Conservation (phyloP, 1,140 invertebrate genomes). For the Papilio dardanus region DNA sequence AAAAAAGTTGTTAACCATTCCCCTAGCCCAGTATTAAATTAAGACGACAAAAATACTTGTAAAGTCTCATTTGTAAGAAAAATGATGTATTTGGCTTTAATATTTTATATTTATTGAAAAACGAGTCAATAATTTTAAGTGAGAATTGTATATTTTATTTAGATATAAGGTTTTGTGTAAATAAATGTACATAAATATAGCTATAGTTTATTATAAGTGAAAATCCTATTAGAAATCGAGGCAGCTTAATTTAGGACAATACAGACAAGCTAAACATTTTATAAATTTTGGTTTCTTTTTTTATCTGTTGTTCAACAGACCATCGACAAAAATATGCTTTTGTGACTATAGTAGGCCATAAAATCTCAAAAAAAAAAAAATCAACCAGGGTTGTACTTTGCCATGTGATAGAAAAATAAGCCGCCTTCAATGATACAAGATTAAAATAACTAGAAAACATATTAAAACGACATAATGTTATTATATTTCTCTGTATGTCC, state of each 20-base stretch:
- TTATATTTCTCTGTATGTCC: constrained; percentile 28
- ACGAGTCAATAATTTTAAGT: constrained; percentile 79
- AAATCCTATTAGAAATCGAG: constrained; percentile 32
- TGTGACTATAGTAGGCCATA: not conserved
- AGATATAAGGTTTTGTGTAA: constrained; percentile 61
- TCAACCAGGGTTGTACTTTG: constrained; percentile 19
- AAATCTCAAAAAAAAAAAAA: not conserved
- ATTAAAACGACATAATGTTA: constrained; percentile 36
- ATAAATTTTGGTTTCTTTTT: not conserved
- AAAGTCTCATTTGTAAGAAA: constrained; percentile 52
- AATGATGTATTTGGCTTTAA: constrained; percentile 76
- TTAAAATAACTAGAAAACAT: constrained; percentile 39
- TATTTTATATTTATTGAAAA: constrained; percentile 76
- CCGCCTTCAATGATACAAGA: constrained; percentile 34
- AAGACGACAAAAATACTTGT: constrained; percentile 44
- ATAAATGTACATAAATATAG: constrained; percentile 46
- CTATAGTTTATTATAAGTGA: not conserved
- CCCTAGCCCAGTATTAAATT: constrained; percentile 63
- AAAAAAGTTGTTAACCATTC: constrained; percentile 58
- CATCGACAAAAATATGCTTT: not conserved
- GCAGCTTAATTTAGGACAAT: constrained; percentile 20
- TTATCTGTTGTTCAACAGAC: not conserved
- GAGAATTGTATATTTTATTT: constrained; percentile 71
- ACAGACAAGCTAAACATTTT: constrained; percentile 8
- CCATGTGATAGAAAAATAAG: constrained; percentile 35